Percentiles rank a stretch among this genome's conserved stretches.
These are phyloP conservation scores for Orthosia incerta DNA, from an alignment of 2,888 invertebrate species.

Conservation along the genomic window DNA sequence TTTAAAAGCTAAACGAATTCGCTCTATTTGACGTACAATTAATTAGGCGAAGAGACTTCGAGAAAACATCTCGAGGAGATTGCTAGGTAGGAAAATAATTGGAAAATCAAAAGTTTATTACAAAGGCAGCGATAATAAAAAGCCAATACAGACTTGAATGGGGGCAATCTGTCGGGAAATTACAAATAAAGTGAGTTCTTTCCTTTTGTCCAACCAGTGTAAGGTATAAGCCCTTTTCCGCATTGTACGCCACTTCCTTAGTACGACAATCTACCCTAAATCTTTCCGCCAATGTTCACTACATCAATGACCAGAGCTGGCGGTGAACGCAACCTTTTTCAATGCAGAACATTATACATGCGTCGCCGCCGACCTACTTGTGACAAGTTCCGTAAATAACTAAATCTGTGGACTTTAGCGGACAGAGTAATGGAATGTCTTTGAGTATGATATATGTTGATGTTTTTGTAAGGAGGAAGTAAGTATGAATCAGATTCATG, in stretches of 20 bases:
- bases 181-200: slow-evolving; percentile 62
- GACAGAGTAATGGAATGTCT: background rate
- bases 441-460: slow-evolving; percentile 11
- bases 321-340: slow-evolving; percentile 51
- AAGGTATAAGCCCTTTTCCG: slow-evolving; percentile 44
- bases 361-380: slow-evolving; percentile 36
- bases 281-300: slow-evolving; percentile 64
- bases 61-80: slow-evolving; percentile 27
- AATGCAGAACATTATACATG: slow-evolving; percentile 40
- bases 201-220: slow-evolving; percentile 53
- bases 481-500: slow-evolving; percentile 6
- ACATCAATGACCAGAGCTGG: slow-evolving; percentile 44
- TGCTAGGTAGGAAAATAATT: slow-evolving; percentile 27
- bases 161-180: slow-evolving; percentile 63
- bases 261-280: slow-evolving; percentile 57
- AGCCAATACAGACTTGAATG: slow-evolving; percentile 54
- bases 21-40: slow-evolving; percentile 43
- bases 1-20: slow-evolving; percentile 35
- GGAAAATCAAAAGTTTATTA: slow-evolving; percentile 45
- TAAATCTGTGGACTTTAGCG: slow-evolving; percentile 16
- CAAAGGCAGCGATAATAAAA: slow-evolving; percentile 54
- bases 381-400: slow-evolving; percentile 35
- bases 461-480: slow-evolving; percentile 9
- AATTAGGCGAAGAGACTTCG: slow-evolving; percentile 34
- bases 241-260: slow-evolving; percentile 49